Conservation (phyloP, 2,113 vertebrate genomes). For the Saimiri boliviensis region DNA sequence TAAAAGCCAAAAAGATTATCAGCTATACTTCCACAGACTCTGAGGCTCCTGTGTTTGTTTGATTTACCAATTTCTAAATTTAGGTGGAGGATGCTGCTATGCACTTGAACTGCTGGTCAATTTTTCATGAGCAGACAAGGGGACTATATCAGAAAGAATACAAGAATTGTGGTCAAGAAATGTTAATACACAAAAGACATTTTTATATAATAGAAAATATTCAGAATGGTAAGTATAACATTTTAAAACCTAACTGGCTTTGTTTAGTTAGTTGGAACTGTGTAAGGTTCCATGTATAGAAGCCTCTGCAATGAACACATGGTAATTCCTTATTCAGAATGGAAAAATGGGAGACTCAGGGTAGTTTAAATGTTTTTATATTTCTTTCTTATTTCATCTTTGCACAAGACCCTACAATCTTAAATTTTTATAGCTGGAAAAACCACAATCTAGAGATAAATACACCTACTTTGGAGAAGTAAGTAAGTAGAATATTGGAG, state of each 20-base stretch:
- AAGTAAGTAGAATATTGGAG: not conserved
- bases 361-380: not conserved
- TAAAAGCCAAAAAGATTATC: slow-evolving; percentile 63
- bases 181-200: not conserved
- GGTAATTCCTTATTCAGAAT: slow-evolving; percentile 16
- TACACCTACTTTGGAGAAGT: not conserved
- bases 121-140: not conserved
- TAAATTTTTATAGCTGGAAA: not conserved
- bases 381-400: slow-evolving; percentile 41
- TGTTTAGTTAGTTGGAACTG: not conserved
- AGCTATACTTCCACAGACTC: slow-evolving; percentile 47
- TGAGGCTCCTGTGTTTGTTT: slow-evolving; percentile 60
- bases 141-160: not conserved
- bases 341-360: not conserved
- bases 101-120: not conserved
- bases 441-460: not conserved
- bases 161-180: not conserved
- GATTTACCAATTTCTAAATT: slow-evolving; percentile 67
- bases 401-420: not conserved
- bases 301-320: not conserved
- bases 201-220: slow-evolving; percentile 31
- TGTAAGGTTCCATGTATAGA: not conserved
- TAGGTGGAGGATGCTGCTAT: slow-evolving; percentile 22
- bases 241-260: slow-evolving; percentile 1
- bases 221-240: slow-evolving; percentile 19